Conservation (phyloP, 1,140 invertebrate species). For the Acyrthosiphon pisum region DNA sequence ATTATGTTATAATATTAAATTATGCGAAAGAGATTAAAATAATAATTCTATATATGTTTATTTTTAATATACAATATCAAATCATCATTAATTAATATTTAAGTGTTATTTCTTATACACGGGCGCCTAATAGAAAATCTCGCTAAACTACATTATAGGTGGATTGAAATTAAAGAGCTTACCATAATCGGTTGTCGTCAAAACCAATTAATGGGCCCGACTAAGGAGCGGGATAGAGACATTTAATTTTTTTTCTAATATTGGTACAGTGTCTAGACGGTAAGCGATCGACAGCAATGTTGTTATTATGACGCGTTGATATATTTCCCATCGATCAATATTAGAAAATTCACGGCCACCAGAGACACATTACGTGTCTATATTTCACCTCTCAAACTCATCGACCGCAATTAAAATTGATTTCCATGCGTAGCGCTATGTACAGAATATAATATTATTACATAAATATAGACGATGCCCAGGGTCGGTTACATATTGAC, state of each 20-base stretch:
- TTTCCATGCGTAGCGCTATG: not conserved
- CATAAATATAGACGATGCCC: not conserved
- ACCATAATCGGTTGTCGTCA: not conserved
- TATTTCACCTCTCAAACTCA: not conserved
- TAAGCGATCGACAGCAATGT: not conserved
- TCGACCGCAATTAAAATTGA: conserved; percentile 8
- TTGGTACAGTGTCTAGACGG: not conserved
- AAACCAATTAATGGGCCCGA: not conserved
- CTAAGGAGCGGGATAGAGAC: not conserved
- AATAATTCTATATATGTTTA: not conserved
- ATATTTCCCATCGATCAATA: not conserved
- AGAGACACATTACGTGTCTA: not conserved
- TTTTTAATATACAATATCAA: not conserved
- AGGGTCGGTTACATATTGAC: not conserved
- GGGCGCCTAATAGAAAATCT: not conserved
- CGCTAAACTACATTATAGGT: not conserved
- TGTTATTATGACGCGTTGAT: not conserved
- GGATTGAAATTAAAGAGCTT: not conserved
- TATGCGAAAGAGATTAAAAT: not conserved
- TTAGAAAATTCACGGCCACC: not conserved
- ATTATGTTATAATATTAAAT: not conserved
- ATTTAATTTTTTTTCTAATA: not conserved
- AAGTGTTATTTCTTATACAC: not conserved
- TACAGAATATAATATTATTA: not conserved
- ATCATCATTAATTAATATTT: not conserved